Conservation (phyloP, 1,140 invertebrate species). For the Neocloeon triangulifer region DNA sequence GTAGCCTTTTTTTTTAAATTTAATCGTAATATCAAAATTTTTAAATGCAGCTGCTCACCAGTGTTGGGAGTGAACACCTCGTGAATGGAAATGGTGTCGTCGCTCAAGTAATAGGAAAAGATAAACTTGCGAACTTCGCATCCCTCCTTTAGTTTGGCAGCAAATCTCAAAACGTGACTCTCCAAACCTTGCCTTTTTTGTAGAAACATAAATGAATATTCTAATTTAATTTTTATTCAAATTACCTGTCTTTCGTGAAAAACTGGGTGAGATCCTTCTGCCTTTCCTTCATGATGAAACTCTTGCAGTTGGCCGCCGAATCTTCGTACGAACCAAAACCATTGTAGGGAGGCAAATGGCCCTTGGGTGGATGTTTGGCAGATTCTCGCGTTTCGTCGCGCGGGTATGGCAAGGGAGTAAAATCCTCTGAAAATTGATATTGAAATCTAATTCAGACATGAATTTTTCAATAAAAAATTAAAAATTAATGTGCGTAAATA, state of each 20-base stretch:
- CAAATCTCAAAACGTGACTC: conserved; percentile 56
- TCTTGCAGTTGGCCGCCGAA: conserved; percentile 61
- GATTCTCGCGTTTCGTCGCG: conserved; percentile 2
- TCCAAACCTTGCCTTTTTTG: conserved; percentile 36
- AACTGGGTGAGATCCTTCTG: conserved; percentile 60
- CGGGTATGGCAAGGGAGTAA: conserved; percentile 14
- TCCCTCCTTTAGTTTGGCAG: conserved; percentile 45
- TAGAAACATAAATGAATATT: neutral
- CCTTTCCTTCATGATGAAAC: conserved; percentile 47
- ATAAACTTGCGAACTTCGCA: conserved; percentile 51
- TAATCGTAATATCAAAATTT: too few species aligned
- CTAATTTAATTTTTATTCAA: conserved; percentile 9
- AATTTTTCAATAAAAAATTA: too few species aligned
- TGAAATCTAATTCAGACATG: too few species aligned
- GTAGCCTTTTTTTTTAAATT: conserved; percentile 18
- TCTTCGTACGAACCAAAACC: conserved; percentile 71
- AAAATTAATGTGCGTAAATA: too few species aligned
- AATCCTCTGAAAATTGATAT: conserved; percentile 25
- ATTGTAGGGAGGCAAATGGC: conserved; percentile 61
- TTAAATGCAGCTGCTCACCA: conserved; percentile 26
- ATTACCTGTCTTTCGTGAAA: conserved; percentile 46
- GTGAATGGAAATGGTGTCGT: conserved; percentile 64
- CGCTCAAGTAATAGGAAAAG: conserved; percentile 54
- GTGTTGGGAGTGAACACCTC: conserved; percentile 45
- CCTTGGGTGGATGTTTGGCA: conserved; percentile 14